These are phyloP conservation scores for Tetramorium alpestre DNA, from an alignment of 1,140 invertebrate genomes.

Conservation along the genomic window DNA sequence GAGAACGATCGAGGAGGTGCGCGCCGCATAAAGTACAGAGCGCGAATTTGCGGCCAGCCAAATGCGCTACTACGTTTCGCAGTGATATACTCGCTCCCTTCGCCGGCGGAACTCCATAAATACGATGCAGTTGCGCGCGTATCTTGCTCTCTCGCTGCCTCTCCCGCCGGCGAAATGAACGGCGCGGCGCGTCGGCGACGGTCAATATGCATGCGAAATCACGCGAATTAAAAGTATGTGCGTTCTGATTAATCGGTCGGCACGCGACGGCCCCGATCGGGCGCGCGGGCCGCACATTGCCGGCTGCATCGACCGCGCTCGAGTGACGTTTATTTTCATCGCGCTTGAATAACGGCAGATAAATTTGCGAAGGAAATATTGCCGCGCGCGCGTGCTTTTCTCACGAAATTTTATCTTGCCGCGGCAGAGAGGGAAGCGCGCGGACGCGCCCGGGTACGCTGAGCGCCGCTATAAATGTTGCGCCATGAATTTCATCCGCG, in stretches of 20 bases:
- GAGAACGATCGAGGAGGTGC: neutral
- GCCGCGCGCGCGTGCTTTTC: slow-evolving; percentile 27
- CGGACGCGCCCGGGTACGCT: neutral
- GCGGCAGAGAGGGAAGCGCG: slow-evolving; percentile 17
- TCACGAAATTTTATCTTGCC: slow-evolving; percentile 53
- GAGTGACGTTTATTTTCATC: slow-evolving; percentile 49
- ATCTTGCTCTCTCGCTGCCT: neutral
- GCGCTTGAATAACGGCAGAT: slow-evolving; percentile 44
- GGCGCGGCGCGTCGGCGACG: no score
- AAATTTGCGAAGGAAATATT: slow-evolving; percentile 56
- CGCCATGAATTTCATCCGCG: slow-evolving; percentile 33
- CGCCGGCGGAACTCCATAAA: slow-evolving; percentile 17
- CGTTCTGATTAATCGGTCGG: slow-evolving; percentile 24
- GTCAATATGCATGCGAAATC: neutral
- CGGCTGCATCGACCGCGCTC: neutral
- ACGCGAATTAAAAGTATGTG: slow-evolving; percentile 31
- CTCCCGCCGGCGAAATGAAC: neutral
- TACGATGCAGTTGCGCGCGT: slow-evolving; percentile 6
- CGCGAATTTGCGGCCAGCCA: slow-evolving; percentile 25
- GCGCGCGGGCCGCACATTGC: neutral
- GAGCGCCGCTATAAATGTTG: slow-evolving; percentile 38
- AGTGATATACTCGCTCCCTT: slow-evolving; percentile 46
- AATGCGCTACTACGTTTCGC: neutral
- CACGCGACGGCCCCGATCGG: slow-evolving; percentile 9
- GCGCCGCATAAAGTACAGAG: neutral